Evolutionary conservation across 35 echinoderm and acorn worm species (phyloP).

Genomic region (Acanthaster planci): DNA sequence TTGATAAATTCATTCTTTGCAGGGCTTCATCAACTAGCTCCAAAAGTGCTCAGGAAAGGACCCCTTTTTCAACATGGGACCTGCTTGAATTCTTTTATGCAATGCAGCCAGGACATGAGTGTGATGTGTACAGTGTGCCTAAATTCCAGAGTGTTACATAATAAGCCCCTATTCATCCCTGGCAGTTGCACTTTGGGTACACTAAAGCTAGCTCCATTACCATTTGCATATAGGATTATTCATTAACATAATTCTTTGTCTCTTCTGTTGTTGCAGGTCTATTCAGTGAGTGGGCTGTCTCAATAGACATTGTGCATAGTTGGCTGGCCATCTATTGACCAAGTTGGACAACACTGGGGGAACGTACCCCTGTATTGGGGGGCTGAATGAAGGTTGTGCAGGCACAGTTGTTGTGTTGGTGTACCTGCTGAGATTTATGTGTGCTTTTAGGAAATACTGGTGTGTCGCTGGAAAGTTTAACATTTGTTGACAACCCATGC

Average conservation of each 20-base stretch:
- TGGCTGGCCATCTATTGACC: not conserved
- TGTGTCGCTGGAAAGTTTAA: too few relatives aligned
- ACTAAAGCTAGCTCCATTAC: conserved; percentile 14
- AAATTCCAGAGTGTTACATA: conserved; percentile 31
- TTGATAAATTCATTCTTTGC: too few relatives aligned
- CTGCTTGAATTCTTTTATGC: not conserved
- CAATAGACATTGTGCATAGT: conserved; percentile 3
- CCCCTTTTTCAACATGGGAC: not conserved
- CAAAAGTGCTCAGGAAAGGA: too few relatives aligned
- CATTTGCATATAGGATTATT: conserved; percentile 29
- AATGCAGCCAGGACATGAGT: not conserved
- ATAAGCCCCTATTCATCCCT: not conserved
- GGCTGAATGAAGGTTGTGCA: not conserved
- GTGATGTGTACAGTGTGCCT: not conserved
- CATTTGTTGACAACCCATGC: not conserved
- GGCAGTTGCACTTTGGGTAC: not conserved
- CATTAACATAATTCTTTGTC: conserved; percentile 34
- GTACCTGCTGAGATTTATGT: not conserved
- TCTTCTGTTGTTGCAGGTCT: conserved; percentile 28
- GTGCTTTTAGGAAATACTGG: not conserved
- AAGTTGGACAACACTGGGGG: not conserved
- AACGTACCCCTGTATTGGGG: too few relatives aligned
- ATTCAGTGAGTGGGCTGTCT: not conserved
- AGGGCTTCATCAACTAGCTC: too few relatives aligned
- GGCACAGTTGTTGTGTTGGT: not conserved